Percentiles rank a stretch among this genome's conserved stretches.
These are phyloP conservation scores for Arrhamphus sclerolepis DNA, from an alignment of 2,797 vertebrate genomes.

Conservation along the genomic window DNA sequence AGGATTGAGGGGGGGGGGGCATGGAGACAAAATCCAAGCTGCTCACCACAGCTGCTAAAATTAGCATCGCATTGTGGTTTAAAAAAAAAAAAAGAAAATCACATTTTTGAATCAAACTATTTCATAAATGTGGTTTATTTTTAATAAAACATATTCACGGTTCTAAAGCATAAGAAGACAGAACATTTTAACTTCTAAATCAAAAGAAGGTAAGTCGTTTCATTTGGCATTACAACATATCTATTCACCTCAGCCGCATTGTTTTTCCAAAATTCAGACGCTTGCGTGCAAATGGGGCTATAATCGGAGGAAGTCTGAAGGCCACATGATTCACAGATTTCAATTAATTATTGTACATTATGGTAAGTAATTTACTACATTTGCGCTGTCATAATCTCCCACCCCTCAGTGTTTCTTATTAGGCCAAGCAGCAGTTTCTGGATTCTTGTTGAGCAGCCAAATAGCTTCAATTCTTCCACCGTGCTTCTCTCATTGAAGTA, in stretches of 20 bases:
- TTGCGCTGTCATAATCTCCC: constrained; percentile 51
- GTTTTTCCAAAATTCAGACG: no score
- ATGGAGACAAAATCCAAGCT: constrained; percentile 43
- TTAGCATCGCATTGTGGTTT: constrained; percentile 6
- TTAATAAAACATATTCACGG: no score
- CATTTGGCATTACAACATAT: no score
- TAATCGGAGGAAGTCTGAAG: no score
- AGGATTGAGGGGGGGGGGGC: no score
- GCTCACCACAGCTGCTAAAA: constrained; percentile 43
- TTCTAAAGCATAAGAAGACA: no score
- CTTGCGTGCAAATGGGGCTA: no score
- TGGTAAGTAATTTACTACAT: constrained; percentile 59
- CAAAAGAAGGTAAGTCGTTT: neutral
- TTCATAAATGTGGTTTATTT: no score
- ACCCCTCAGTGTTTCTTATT: constrained; percentile 35
- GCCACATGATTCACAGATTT: constrained; percentile 30
- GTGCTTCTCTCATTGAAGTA: constrained; percentile 52
- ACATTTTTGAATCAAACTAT: no score
- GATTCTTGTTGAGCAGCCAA: constrained; percentile 33
- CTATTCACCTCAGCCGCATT: no score
- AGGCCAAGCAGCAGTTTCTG: constrained; percentile 31
- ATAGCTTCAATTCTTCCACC: constrained; percentile 25
- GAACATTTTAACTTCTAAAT: constrained; percentile 64
- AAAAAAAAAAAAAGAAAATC: no score
- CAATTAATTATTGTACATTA: constrained; percentile 71